Percentiles rank a stretch among this genome's conserved stretches.
Evolutionary conservation across 1,140 invertebrate genomes (phyloP).

Genomic region (Procambarus virginalis): DNA sequence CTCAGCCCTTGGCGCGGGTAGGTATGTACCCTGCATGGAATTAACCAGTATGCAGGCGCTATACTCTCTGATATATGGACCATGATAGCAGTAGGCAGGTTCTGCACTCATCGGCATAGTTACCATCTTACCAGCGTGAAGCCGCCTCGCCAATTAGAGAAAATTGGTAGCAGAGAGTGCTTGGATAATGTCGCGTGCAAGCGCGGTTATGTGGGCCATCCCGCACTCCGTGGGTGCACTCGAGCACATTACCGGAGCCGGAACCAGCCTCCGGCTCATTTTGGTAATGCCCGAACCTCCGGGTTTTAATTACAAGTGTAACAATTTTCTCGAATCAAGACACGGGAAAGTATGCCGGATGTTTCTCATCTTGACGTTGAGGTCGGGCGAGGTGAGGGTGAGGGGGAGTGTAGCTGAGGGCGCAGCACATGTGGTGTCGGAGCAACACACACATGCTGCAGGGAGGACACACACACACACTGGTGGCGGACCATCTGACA

Average conservation of each 20-base stretch:
- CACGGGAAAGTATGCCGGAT: not conserved
- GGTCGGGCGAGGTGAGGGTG: no score
- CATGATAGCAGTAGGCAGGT: no score
- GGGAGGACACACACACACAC: no score
- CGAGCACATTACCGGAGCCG: not conserved
- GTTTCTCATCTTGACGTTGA: no score
- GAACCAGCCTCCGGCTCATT: not conserved
- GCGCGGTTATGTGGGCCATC: not conserved
- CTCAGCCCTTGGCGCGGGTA: no score
- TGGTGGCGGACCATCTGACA: no score
- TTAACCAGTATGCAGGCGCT: no score
- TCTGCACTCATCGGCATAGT: not conserved
- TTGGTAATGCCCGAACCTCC: slow-evolving; percentile 19
- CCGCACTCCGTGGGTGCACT: not conserved
- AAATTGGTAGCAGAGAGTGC: not conserved
- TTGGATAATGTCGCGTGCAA: not conserved
- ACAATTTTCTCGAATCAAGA: not conserved
- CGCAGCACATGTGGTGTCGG: no score
- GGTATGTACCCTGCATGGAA: no score
- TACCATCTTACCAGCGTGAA: not conserved
- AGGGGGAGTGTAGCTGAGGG: no score
- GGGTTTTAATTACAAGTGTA: slow-evolving; percentile 17
- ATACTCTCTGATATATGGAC: no score
- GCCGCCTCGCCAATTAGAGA: not conserved
- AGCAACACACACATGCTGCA: no score